phyloP scores from a whole-genome alignment of 2,797 vertebrate genomes.

The Schizopygopsis malacanthus region DNA sequence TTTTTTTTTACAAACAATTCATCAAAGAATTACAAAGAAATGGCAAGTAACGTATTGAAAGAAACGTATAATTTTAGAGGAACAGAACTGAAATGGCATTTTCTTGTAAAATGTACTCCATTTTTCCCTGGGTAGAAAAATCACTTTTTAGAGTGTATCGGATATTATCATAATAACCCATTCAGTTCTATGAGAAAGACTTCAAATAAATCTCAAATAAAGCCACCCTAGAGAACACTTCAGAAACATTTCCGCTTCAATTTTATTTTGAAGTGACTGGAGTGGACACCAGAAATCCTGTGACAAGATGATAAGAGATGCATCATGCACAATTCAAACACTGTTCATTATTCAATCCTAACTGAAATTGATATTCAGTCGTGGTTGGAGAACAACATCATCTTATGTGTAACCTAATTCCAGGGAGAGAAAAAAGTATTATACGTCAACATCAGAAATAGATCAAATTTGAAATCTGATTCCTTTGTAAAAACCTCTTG shows the following conservation, averaged over 20 bases:
- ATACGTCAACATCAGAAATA: slow-evolving; percentile 17
- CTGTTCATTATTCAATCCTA: slow-evolving; percentile 21
- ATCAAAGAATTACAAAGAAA: background rate
- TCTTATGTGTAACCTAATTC: slow-evolving; percentile 13
- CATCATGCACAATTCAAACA: background rate
- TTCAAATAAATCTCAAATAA: background rate
- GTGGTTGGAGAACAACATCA: background rate
- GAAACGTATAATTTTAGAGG: too few species aligned
- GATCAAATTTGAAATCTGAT: slow-evolving; percentile 24
- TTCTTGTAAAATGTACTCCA: too few species aligned
- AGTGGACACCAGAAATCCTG: background rate
- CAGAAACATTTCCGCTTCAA: background rate
- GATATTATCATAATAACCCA: background rate
- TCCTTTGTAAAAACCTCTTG: slow-evolving; percentile 5
- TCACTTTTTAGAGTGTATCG: background rate
- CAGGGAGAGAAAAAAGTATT: slow-evolving; percentile 10
- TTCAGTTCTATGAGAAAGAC: background rate
- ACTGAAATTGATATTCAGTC: slow-evolving; percentile 23
- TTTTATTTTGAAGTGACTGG: background rate
- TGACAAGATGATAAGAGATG: background rate
- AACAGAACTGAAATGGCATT: too few species aligned
- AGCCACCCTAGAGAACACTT: background rate
- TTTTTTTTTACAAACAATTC: too few species aligned
- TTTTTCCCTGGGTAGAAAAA: background rate
- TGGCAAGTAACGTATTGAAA: too few species aligned